Conservation (phyloP, 2,113 vertebrate genomes). For the Pangasianodon hypophthalmus region DNA sequence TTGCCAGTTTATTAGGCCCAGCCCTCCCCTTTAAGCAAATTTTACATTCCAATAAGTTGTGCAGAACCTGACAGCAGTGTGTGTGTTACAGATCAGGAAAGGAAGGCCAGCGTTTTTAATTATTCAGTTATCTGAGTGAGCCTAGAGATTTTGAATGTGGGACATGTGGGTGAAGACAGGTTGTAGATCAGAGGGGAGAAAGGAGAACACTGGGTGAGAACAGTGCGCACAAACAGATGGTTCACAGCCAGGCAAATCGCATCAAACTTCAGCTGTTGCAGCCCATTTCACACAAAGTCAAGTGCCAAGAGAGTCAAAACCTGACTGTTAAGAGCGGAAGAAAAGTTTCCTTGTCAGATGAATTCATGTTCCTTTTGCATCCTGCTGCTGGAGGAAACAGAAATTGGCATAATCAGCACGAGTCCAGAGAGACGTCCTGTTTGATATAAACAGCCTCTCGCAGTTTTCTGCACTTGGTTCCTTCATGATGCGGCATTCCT, state of each 20-base stretch:
- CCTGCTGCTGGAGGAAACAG: background rate
- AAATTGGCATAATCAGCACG: background rate
- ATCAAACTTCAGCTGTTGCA: slow-evolving; percentile 10
- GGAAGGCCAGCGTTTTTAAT: background rate
- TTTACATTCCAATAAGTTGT: background rate
- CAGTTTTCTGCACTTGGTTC: background rate
- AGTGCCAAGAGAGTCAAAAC: background rate
- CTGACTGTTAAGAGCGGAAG: background rate
- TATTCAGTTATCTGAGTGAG: background rate
- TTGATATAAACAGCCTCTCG: background rate
- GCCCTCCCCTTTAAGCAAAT: background rate
- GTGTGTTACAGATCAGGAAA: background rate
- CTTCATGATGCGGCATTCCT: background rate
- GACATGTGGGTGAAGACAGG: background rate
- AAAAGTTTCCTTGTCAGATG: background rate
- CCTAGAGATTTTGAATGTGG: background rate
- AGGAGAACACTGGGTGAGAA: background rate
- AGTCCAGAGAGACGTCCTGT: background rate
- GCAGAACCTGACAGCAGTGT: background rate
- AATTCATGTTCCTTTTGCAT: background rate
- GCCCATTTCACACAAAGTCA: background rate
- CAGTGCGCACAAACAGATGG: slow-evolving; percentile 11
- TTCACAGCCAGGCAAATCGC: slow-evolving; percentile 8
- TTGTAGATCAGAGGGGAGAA: slow-evolving; percentile 1
- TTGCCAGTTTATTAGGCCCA: background rate